Conservation (phyloP, 1,140 invertebrate species). For the Heliothis subflexa region DNA sequence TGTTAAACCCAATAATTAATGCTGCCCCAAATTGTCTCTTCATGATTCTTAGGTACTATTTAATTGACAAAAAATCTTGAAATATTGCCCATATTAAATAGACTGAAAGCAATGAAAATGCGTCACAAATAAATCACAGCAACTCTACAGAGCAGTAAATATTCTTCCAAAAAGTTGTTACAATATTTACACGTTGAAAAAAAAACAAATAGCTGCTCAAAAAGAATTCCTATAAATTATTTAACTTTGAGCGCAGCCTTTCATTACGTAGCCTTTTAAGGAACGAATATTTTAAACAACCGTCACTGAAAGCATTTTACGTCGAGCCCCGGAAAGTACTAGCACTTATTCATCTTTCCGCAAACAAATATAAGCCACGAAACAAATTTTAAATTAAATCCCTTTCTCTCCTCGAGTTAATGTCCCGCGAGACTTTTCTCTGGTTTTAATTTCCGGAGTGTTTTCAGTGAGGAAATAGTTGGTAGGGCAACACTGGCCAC, state of each 20-base stretch:
- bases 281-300: conserved; percentile 43
- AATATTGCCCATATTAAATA: neutral
- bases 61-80: neutral
- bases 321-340: conserved; percentile 52
- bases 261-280: conserved; percentile 38
- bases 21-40: no score
- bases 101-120: neutral
- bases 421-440: conserved; percentile 75
- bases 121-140: neutral
- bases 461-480: conserved; percentile 77
- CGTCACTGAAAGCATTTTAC: conserved; percentile 45
- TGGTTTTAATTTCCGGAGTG: conserved; percentile 79
- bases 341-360: conserved; percentile 60
- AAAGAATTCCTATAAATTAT: conserved; percentile 41
- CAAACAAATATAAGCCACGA: conserved; percentile 69
- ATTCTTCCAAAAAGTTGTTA: neutral
- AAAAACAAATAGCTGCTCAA: conserved; percentile 19
- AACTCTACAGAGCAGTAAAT: neutral
- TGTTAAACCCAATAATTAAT: no score
- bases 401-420: conserved; percentile 71
- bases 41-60: no score
- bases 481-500: conserved; percentile 52
- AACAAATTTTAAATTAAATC: conserved; percentile 78
- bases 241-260: conserved; percentile 39
- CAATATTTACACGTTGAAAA: conserved; percentile 18